Evolutionary conservation across 2,888 invertebrate species (phyloP).

Genomic region (Bombylius major): DNA sequence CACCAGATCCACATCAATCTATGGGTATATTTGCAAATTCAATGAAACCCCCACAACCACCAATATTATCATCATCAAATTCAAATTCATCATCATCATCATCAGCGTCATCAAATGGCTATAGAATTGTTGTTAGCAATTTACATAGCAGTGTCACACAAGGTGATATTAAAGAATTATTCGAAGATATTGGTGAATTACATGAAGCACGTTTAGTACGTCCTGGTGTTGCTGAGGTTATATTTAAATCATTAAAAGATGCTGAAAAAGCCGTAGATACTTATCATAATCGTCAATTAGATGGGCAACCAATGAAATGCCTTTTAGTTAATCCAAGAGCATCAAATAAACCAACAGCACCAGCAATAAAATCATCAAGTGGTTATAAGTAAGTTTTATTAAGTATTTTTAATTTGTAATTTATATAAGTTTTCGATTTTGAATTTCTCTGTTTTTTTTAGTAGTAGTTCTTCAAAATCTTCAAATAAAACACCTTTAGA

Average conservation of each 20-base stretch:
- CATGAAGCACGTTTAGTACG: constrained; percentile 71
- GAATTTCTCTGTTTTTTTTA: neutral
- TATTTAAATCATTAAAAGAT: constrained; percentile 72
- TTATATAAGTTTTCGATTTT: neutral
- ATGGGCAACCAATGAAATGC: constrained; percentile 89
- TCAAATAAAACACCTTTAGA: constrained; percentile 28
- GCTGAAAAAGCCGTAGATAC: constrained; percentile 84
- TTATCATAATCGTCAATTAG: constrained; percentile 84
- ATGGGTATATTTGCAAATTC: constrained; percentile 34
- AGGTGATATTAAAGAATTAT: constrained; percentile 85
- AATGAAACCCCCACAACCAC: constrained; percentile 8
- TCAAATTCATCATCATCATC: neutral
- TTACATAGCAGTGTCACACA: constrained; percentile 75
- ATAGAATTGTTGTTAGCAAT: constrained; percentile 82
- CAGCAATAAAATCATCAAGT: constrained; percentile 25
- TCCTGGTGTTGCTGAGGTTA: constrained; percentile 82
- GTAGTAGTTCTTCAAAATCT: constrained; percentile 14
- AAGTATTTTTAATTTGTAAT: neutral
- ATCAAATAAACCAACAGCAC: constrained; percentile 44
- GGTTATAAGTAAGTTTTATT: constrained; percentile 9
- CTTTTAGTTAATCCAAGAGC: constrained; percentile 67
- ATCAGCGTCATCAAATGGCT: constrained; percentile 40
- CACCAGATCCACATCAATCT: constrained; percentile 31
- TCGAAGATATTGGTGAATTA: constrained; percentile 84
- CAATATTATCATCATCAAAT: constrained; percentile 10